phyloP scores from a whole-genome alignment of 2,113 vertebrate species.

The Irena cyanogastra region DNA sequence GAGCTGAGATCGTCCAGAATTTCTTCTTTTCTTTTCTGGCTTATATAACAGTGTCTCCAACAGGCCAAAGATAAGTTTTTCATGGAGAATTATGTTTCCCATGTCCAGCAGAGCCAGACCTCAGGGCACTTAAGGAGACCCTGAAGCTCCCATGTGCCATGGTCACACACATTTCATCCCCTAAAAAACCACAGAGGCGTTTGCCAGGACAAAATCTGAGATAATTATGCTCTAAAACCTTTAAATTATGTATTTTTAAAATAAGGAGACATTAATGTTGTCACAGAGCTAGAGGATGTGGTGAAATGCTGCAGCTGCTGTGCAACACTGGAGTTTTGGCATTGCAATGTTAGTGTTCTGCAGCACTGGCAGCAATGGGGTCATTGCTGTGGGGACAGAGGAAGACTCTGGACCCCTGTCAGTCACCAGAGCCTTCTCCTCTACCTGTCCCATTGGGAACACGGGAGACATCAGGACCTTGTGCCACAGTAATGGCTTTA shows the following conservation, averaged over 20 bases:
- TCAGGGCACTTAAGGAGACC: background rate
- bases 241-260: background rate
- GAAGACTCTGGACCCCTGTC: background rate
- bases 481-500: background rate
- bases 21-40: background rate
- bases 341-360: background rate
- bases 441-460: background rate
- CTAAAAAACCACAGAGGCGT: background rate
- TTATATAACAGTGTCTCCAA: background rate
- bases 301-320: background rate
- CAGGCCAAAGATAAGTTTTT: background rate
- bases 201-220: background rate
- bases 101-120: background rate
- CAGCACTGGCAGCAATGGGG: background rate
- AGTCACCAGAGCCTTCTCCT: background rate
- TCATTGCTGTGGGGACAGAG: background rate
- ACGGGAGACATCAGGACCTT: background rate
- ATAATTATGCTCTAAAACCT: background rate
- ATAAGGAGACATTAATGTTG: background rate
- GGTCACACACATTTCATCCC: background rate
- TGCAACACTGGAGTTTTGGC: fast-evolving
- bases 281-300: background rate
- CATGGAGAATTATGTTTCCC: background rate
- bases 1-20: background rate
- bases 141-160: background rate